phyloP scores from a whole-genome alignment of 2,888 invertebrate genomes.

The Carpatolechia fugitivella region DNA sequence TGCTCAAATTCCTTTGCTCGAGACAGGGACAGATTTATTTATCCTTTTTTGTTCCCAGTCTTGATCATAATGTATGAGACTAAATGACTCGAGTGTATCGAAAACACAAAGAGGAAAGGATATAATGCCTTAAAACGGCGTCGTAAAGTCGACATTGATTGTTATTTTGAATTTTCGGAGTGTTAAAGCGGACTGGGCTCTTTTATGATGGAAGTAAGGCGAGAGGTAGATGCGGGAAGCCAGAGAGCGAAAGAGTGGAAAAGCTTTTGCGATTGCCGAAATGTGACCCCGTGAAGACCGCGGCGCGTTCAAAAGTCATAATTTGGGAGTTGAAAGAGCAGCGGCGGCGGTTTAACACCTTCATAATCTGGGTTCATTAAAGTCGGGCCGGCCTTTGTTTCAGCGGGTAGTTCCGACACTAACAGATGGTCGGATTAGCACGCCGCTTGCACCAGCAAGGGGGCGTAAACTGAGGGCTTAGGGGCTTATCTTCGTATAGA shows the following conservation, averaged over 20 bases:
- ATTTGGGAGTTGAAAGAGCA: constrained; percentile 75
- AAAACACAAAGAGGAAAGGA: constrained; percentile 41
- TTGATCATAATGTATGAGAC: constrained; percentile 73
- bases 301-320: constrained; percentile 67
- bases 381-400: constrained; percentile 72
- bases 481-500: neutral
- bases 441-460: constrained; percentile 51
- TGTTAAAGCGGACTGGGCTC: constrained; percentile 50
- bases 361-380: constrained; percentile 78
- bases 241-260: constrained; percentile 51
- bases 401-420: constrained; percentile 70
- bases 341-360: constrained; percentile 75
- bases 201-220: constrained; percentile 60
- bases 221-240: constrained; percentile 51
- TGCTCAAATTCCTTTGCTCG: constrained; percentile 70
- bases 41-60: constrained; percentile 61
- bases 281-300: constrained; percentile 66
- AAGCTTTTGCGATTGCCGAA: constrained; percentile 65
- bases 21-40: constrained; percentile 72
- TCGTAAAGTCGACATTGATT: constrained; percentile 53
- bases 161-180: constrained; percentile 30
- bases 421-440: constrained; percentile 76
- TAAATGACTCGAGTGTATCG: constrained; percentile 57
- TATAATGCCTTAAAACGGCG: constrained; percentile 44
- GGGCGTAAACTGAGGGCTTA: constrained; percentile 20